phyloP scores from a whole-genome alignment of 2,888 invertebrate species.

The Subacronicta megacephala region DNA sequence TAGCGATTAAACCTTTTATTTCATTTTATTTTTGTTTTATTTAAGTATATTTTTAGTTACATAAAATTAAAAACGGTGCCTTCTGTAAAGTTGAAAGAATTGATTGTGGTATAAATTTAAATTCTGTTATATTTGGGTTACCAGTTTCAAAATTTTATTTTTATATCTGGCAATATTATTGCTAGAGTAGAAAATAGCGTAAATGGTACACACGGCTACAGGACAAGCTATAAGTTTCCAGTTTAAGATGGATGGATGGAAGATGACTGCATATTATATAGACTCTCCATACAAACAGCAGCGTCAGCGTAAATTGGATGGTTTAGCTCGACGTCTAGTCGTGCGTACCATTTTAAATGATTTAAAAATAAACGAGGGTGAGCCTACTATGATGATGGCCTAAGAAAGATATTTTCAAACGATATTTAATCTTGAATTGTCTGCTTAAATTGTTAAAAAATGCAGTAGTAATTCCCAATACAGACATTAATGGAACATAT shows the following conservation, averaged over 20 bases:
- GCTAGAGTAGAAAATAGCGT: neutral
- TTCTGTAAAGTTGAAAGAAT: slow-evolving; percentile 12
- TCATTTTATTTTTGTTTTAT: slow-evolving; percentile 24
- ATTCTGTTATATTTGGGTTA: neutral
- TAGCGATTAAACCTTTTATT: slow-evolving; percentile 52
- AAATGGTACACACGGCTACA: too few relatives aligned
- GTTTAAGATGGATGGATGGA: too few relatives aligned
- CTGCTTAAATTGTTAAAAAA: too few relatives aligned
- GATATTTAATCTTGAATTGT: neutral
- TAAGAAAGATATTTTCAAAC: neutral
- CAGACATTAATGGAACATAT: too few relatives aligned
- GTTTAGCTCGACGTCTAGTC: too few relatives aligned
- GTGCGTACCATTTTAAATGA: too few relatives aligned
- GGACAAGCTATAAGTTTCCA: too few relatives aligned
- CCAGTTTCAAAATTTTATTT: too few relatives aligned
- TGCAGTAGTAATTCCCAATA: too few relatives aligned
- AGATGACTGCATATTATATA: too few relatives aligned
- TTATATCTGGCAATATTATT: slow-evolving; percentile 2
- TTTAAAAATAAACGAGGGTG: neutral
- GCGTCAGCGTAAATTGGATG: too few relatives aligned
- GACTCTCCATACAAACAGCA: too few relatives aligned
- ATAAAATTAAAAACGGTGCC: slow-evolving; percentile 24
- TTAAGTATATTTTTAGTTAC: slow-evolving; percentile 13
- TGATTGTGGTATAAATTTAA: slow-evolving; percentile 17
- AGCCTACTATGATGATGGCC: neutral